These are phyloP conservation scores for Columbina picui DNA, from an alignment of 2,113 vertebrate species.

Conservation along the genomic window DNA sequence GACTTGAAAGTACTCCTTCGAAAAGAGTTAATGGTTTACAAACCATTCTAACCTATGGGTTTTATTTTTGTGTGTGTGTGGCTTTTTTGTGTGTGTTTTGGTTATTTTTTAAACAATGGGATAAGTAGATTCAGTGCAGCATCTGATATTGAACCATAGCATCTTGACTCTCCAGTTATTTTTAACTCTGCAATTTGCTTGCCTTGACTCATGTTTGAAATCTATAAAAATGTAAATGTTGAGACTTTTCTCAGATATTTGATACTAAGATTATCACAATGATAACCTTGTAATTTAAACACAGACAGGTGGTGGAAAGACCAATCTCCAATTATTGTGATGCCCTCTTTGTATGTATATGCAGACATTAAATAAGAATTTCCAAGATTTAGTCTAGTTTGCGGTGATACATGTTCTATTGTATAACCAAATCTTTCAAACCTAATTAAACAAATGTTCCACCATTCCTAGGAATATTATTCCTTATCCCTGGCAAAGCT, in stretches of 20 bases:
- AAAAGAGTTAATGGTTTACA: neutral
- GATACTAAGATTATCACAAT: neutral
- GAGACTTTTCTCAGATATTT: neutral
- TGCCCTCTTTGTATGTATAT: neutral
- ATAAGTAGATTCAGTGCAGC: neutral
- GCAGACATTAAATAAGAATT: neutral
- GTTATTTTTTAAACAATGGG: neutral
- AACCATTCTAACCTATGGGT: neutral
- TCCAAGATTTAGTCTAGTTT: neutral
- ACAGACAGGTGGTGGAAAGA: neutral
- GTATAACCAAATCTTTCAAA: neutral
- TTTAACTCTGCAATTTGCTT: neutral
- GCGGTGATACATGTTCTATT: neutral
- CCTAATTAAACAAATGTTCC: neutral
- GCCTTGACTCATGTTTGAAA: neutral
- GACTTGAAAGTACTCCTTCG: neutral
- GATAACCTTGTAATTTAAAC: neutral
- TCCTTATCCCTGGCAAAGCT: neutral
- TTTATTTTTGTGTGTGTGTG: rapidly evolving
- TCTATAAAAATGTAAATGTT: slow-evolving; percentile 3
- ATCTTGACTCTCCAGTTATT: neutral
- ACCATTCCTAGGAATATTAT: neutral
- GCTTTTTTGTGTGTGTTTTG: neutral
- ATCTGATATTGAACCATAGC: neutral
- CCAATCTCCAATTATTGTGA: neutral